Conservation (phyloP, 1,140 invertebrate species). For the Cyclargus thomasi region DNA sequence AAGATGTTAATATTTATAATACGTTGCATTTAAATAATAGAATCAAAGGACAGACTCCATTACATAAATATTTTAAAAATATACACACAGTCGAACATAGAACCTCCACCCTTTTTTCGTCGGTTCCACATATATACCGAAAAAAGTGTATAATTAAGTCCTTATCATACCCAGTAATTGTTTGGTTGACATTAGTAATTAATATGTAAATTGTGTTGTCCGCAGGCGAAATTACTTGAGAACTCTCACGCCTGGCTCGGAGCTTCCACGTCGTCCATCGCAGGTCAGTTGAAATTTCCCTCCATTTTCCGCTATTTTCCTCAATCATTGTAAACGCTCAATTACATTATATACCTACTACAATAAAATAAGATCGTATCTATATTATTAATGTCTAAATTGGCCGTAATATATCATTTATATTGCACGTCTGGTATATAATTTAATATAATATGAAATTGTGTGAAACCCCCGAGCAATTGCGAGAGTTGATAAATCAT, state of each 20-base stretch:
- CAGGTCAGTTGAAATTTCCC: conserved; percentile 82
- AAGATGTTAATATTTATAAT: too few species aligned
- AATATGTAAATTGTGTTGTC: conserved; percentile 71
- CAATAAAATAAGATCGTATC: not conserved
- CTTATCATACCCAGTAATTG: not conserved
- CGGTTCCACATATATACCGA: too few species aligned
- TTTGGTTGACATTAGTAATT: conserved; percentile 16
- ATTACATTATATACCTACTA: not conserved
- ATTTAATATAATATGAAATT: conserved; percentile 16
- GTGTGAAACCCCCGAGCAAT: conserved; percentile 11
- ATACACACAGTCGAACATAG: too few species aligned
- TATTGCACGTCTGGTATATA: not conserved
- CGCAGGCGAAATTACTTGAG: conserved; percentile 92
- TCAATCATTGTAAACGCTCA: not conserved
- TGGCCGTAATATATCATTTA: conserved; percentile 10
- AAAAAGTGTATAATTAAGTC: too few species aligned
- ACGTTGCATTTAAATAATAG: too few species aligned
- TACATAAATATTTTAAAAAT: too few species aligned
- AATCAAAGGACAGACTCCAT: too few species aligned
- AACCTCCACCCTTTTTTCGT: too few species aligned
- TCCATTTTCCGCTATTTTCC: conserved; percentile 1
- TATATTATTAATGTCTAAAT: not conserved
- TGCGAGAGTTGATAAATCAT: conserved; percentile 21
- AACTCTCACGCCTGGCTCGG: conserved; percentile 92
- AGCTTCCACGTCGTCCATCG: conserved; percentile 88